Evolutionary conservation across 2,797 vertebrate genomes (phyloP).

Genomic region (Peromyscus nudipes): DNA sequence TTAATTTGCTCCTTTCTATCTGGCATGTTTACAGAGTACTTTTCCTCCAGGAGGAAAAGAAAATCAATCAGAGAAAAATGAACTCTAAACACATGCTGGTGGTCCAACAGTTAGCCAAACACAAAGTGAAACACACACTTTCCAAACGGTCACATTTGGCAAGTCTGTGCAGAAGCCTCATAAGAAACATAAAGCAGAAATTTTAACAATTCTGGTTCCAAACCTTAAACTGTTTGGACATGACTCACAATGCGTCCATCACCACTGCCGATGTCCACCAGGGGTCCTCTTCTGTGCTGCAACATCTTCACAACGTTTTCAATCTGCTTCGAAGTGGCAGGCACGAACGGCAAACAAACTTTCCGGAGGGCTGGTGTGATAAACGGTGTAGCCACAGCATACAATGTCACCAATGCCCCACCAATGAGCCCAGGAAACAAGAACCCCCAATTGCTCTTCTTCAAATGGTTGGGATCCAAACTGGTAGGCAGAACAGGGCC

Average conservation of each 20-base stretch:
- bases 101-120: not conserved
- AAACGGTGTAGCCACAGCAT: constrained; percentile 93
- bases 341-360: constrained; percentile 97
- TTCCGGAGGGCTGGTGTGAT: constrained; percentile 93
- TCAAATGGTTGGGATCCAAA: rapidly evolving
- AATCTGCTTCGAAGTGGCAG: constrained; percentile 94
- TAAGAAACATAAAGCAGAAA: not conserved
- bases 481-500: not conserved
- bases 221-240: rapidly evolving
- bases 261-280: constrained; percentile 97
- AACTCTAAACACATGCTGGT: constrained; percentile 16
- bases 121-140: constrained; percentile 19
- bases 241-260: constrained; percentile 97
- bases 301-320: constrained; percentile 92
- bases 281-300: constrained; percentile 88
- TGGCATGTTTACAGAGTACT: not conserved
- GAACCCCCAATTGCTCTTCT: constrained; percentile 88
- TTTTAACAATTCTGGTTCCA: not conserved
- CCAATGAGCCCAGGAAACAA: constrained; percentile 89
- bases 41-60: constrained; percentile 18
- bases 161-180: not conserved
- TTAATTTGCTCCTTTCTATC: constrained; percentile 14
- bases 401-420: constrained; percentile 91
- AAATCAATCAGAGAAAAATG: constrained; percentile 58
- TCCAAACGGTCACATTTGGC: not conserved